A percentile compares a stretch with the other conserved stretches of the same genome.
Conservation (phyloP, 2,113 vertebrate species). For the Chloropsis hardwickii region DNA sequence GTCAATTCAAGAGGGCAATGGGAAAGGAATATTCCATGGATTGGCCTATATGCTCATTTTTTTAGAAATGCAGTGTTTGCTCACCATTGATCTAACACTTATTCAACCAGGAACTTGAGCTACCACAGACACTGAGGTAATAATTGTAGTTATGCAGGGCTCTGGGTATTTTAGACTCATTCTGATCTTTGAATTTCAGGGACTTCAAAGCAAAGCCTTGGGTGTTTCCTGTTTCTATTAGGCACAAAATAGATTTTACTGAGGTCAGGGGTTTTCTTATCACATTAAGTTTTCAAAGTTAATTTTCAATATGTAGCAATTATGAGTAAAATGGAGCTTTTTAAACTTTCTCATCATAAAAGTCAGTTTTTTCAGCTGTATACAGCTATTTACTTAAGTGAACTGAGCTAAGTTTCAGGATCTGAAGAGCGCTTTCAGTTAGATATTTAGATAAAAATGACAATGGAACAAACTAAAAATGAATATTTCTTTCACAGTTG, state of each 20-base stretch:
- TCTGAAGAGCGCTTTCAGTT: neutral
- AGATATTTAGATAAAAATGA: neutral
- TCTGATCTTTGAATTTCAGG: neutral
- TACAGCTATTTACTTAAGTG: neutral
- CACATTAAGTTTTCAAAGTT: neutral
- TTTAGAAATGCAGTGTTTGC: neutral
- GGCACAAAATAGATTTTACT: neutral
- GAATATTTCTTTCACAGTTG: neutral
- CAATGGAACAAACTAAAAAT: neutral
- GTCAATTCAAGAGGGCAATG: neutral
- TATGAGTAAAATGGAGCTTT: neutral
- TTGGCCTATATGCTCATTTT: neutral
- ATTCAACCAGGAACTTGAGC: neutral
- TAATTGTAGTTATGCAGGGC: neutral
- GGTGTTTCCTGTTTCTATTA: neutral
- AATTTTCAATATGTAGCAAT: neutral
- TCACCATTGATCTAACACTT: neutral
- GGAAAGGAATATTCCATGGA: neutral
- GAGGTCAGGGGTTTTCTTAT: neutral
- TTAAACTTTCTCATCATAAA: neutral
- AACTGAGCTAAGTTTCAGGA: neutral
- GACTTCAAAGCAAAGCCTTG: slow-evolving; percentile 36
- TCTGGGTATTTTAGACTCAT: neutral
- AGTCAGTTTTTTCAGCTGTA: neutral
- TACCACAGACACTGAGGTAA: neutral